phyloP scores from a whole-genome alignment of 2,113 vertebrate genomes.

The Apodemus speciosus region DNA sequence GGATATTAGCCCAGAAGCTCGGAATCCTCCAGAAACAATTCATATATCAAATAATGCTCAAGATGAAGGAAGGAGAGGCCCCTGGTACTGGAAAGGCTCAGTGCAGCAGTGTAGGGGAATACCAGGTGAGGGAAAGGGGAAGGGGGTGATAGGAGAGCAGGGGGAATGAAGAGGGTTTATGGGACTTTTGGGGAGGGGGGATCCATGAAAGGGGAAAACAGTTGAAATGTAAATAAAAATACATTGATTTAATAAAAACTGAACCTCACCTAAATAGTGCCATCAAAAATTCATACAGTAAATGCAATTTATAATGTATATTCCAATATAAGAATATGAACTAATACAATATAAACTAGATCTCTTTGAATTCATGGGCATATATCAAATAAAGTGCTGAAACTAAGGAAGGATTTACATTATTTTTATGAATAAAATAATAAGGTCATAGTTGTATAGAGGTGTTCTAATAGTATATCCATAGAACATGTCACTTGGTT shows the following conservation, averaged over 20 bases:
- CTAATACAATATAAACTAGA: neutral
- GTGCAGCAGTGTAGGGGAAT: no score
- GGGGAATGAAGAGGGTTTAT: no score
- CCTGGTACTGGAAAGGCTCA: no score
- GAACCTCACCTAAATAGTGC: neutral
- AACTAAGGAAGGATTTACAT: neutral
- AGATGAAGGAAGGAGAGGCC: no score
- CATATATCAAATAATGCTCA: no score
- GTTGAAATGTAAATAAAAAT: no score
- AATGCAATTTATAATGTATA: neutral
- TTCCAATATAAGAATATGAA: neutral
- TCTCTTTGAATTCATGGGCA: neutral
- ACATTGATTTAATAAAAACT: neutral
- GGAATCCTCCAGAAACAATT: no score
- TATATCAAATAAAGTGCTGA: neutral
- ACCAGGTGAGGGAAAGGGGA: no score
- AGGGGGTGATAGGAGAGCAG: no score
- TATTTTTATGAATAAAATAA: constrained; percentile 11
- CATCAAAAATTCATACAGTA: neutral
- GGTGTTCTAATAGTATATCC: constrained; percentile 27
- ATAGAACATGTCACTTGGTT: constrained; percentile 14
- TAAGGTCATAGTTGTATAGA: neutral
- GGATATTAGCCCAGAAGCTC: no score
- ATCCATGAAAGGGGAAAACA: no score
- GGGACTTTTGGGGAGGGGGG: no score